phyloP scores from a whole-genome alignment of 1,140 invertebrate genomes.

The Monomorium pharaonis region DNA sequence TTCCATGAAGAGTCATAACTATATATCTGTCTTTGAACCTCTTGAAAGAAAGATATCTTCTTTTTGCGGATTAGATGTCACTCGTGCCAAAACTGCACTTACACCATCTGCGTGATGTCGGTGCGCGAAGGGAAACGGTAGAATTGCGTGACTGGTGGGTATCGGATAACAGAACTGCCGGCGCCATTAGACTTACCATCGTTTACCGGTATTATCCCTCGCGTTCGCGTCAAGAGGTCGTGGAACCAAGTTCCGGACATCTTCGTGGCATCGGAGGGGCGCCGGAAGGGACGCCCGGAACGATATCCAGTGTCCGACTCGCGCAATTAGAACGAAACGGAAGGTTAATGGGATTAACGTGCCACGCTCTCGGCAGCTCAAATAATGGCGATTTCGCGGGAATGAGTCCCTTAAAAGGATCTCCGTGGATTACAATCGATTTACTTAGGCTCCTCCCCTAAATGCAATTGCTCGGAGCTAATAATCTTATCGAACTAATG shows the following conservation, averaged over 20 bases:
- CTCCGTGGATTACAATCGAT: neutral
- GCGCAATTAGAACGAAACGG: slow-evolving; percentile 72
- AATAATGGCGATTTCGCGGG: slow-evolving; percentile 45
- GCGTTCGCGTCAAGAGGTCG: slow-evolving; percentile 48
- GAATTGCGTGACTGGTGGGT: slow-evolving; percentile 67
- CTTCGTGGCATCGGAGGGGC: slow-evolving; percentile 18
- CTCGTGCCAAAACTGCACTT: slow-evolving; percentile 50
- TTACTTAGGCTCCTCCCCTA: neutral
- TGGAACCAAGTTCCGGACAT: slow-evolving; percentile 58
- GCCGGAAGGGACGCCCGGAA: slow-evolving; percentile 30
- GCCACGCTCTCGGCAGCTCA: slow-evolving; percentile 6
- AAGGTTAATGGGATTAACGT: slow-evolving; percentile 76
- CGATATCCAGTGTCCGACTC: slow-evolving; percentile 62
- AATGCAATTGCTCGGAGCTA: slow-evolving; percentile 7
- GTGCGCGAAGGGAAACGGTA: slow-evolving; percentile 50
- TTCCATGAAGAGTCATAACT: neutral
- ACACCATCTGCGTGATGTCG: neutral
- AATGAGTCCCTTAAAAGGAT: slow-evolving; percentile 41
- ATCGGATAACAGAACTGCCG: slow-evolving; percentile 61
- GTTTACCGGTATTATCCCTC: slow-evolving; percentile 63
- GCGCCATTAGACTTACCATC: slow-evolving; percentile 60
- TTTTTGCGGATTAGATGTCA: neutral
- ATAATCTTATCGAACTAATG: neutral
- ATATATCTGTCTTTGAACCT: neutral
- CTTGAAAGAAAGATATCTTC: neutral